Evolutionary conservation across 2,888 invertebrate species (phyloP).

Genomic region (Diaprepes abbreviatus): DNA sequence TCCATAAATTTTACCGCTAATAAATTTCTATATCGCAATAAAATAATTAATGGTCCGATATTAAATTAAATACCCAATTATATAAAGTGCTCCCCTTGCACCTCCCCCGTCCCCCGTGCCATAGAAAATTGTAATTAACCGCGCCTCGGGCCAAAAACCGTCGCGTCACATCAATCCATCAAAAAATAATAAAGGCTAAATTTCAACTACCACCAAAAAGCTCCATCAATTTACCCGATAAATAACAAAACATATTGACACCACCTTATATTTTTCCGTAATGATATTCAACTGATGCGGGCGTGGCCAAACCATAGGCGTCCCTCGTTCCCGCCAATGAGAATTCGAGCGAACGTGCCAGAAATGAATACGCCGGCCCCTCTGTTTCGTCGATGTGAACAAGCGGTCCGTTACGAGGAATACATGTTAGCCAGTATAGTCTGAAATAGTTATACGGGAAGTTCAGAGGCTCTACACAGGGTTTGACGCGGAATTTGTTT

Average conservation of each 20-base stretch:
- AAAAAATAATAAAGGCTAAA: slow-evolving; percentile 65
- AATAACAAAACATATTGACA: slow-evolving; percentile 67
- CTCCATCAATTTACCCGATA: slow-evolving; percentile 62
- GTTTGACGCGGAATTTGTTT: neutral
- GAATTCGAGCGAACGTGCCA: slow-evolving; percentile 4
- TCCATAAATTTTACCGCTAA: slow-evolving; percentile 27
- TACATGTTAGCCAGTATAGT: slow-evolving; percentile 18
- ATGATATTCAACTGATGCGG: slow-evolving; percentile 62
- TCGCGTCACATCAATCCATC: slow-evolving; percentile 60
- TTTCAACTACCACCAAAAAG: slow-evolving; percentile 63
- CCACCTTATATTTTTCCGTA: slow-evolving; percentile 58
- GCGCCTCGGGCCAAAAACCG: slow-evolving; percentile 41
- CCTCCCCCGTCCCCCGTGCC: slow-evolving; percentile 20
- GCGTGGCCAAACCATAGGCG: slow-evolving; percentile 56
- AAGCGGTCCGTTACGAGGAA: slow-evolving; percentile 7
- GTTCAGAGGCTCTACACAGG: slow-evolving; percentile 22
- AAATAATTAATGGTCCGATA: slow-evolving; percentile 44
- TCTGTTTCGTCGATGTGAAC: slow-evolving; percentile 30
- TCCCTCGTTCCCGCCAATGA: slow-evolving; percentile 33
- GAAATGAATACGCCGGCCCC: slow-evolving; percentile 26
- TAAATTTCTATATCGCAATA: slow-evolving; percentile 40
- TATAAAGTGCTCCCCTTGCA: slow-evolving; percentile 36
- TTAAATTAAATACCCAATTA: slow-evolving; percentile 48
- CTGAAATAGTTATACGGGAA: slow-evolving; percentile 38
- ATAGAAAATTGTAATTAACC: slow-evolving; percentile 34